Percentiles rank a stretch among this genome's conserved stretches.
Evolutionary conservation across 2,797 vertebrate genomes (phyloP).

Genomic region (Rhinatrema bivittatum): DNA sequence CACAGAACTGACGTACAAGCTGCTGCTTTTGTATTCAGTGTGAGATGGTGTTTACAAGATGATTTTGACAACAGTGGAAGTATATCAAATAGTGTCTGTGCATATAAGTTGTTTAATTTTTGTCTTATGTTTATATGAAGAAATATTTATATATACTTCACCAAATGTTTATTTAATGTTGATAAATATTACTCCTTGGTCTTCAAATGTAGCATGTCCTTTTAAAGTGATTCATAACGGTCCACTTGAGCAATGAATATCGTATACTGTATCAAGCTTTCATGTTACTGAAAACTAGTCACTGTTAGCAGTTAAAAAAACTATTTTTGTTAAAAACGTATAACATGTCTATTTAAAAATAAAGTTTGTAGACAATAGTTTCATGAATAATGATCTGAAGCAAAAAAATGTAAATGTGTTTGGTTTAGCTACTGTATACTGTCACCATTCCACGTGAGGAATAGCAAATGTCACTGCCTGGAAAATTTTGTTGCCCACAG

Average conservation of each 20-base stretch:
- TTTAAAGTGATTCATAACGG: constrained; percentile 42
- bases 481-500: constrained; percentile 2
- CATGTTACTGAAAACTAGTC: constrained; percentile 15
- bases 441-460: constrained; percentile 6
- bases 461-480: constrained; percentile 4
- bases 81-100: constrained; percentile 75
- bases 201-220: constrained; percentile 45
- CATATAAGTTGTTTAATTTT: constrained; percentile 73
- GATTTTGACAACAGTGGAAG: constrained; percentile 68
- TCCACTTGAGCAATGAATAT: constrained; percentile 40
- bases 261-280: constrained; percentile 11
- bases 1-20: constrained; percentile 65
- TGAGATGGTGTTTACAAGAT: constrained; percentile 85
- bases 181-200: constrained; percentile 53
- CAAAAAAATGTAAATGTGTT: not conserved
- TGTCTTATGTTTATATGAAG: constrained; percentile 66
- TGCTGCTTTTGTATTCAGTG: constrained; percentile 79
- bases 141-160: constrained; percentile 64
- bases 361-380: constrained; percentile 11
- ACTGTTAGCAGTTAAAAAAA: not conserved
- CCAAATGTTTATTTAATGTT: constrained; percentile 61
- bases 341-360: constrained; percentile 4
- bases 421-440: constrained; percentile 3
- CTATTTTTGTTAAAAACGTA: constrained; percentile 10
- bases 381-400: constrained; percentile 1